Conservation (phyloP, 1,140 invertebrate species). For the Magallana ariakensis region DNA sequence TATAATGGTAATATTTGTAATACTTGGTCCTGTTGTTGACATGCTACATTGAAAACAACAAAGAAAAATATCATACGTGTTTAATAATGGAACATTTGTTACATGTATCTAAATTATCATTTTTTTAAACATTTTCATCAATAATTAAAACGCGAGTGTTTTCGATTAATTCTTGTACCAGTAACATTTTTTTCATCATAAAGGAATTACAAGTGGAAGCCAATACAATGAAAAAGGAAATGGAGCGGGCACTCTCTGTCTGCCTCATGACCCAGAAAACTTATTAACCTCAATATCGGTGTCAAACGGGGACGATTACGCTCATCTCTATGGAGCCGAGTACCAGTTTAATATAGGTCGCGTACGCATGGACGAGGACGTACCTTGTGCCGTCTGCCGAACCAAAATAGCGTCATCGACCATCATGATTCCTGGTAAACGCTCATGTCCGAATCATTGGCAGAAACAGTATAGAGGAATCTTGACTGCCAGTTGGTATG, state of each 20-base stretch:
- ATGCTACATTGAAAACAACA: too few species aligned
- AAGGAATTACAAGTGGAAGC: slow-evolving; percentile 32
- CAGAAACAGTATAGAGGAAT: slow-evolving; percentile 39
- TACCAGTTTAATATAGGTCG: not conserved
- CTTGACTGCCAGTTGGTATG: slow-evolving; percentile 1
- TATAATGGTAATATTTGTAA: not conserved
- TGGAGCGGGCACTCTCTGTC: slow-evolving; percentile 25
- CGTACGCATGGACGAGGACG: slow-evolving; percentile 18
- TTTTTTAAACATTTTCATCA: too few species aligned
- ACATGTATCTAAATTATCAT: too few species aligned
- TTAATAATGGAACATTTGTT: too few species aligned
- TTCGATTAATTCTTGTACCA: too few species aligned
- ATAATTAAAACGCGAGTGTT: too few species aligned
- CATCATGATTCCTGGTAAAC: slow-evolving; percentile 53
- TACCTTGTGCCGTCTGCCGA: slow-evolving; percentile 46
- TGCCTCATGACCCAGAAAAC: slow-evolving; percentile 43
- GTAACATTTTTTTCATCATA: too few species aligned
- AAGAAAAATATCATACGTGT: too few species aligned
- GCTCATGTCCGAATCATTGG: slow-evolving; percentile 41
- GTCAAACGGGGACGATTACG: not conserved
- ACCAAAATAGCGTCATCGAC: not conserved
- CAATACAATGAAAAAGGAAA: not conserved
- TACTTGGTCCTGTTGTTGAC: too few species aligned
- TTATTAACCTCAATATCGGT: not conserved
- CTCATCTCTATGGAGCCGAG: slow-evolving; percentile 43